Conservation (phyloP, 1,140 invertebrate species). For the Drosophila sechellia region DNA sequence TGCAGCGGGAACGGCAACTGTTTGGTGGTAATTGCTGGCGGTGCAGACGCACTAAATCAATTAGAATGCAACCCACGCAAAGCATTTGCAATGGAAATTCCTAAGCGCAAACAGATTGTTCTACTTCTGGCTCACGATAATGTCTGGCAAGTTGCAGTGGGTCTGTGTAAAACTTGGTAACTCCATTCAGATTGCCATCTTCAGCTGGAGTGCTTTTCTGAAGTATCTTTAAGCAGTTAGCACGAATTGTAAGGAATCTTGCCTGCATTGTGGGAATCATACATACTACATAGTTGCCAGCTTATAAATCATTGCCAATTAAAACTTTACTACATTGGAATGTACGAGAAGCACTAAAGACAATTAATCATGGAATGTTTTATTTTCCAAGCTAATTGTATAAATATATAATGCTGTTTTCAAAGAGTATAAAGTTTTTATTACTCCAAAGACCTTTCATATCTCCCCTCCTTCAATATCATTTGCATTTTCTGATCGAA, state of each 20-base stretch:
- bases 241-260: neutral
- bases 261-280: constrained; percentile 7
- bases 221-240: constrained; percentile 33
- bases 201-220: neutral
- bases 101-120: constrained; percentile 49
- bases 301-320: constrained; percentile 29
- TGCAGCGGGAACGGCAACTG: constrained; percentile 22
- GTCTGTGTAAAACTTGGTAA: constrained; percentile 19
- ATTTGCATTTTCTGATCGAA: constrained; percentile 4
- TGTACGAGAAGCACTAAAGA: neutral
- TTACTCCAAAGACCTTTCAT: neutral
- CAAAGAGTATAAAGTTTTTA: neutral
- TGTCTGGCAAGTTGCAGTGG: constrained; percentile 17
- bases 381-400: neutral
- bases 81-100: constrained; percentile 48
- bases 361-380: neutral
- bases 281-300: constrained; percentile 2
- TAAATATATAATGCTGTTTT: neutral
- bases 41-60: constrained; percentile 74
- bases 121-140: constrained; percentile 49
- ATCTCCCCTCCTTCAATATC: neutral
- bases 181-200: constrained; percentile 44
- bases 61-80: constrained; percentile 50
- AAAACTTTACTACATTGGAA: constrained; percentile 12
- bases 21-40: constrained; percentile 38